Evolutionary conservation across 2,113 vertebrate genomes (phyloP), one percentile per base, ranked within the genome.

Genomic region (Apeltes quadracus): DNA sequence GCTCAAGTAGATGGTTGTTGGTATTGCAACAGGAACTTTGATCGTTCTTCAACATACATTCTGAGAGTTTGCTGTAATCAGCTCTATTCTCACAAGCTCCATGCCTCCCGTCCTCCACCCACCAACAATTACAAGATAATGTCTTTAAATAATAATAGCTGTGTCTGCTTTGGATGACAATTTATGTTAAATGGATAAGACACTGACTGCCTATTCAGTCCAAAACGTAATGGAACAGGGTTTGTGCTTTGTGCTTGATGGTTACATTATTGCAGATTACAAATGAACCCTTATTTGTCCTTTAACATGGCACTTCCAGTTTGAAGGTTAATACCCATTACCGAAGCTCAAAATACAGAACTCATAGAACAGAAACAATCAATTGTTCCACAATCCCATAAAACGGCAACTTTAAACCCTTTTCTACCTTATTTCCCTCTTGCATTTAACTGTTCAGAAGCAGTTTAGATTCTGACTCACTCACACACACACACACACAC

Each of bases 1-100:
- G 41, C 79, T 80, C 71, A 53, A 86, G 68, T 67, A 75, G 70
- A 85, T 76, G 80, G 61, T 82, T 79, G 59, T 72, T 55, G 76
- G 85, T 74, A 83, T 59, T 81, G 56, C 79, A 88, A 86, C 27
- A 22, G 78, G 68, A 81, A 83, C 75, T 72, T 83, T 69, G 62
- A 62, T 74, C 46, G 75, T 81, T 66, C 48, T 72, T 75, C 18
- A 14, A 23, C 39, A 61, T n/a, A 48, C 46, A 53, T 23, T 71
- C 16, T 12, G 12, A 69, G 36, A 64, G 48, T 56, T 64, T 46
- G 27, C 14, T 59, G 16, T 44, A 5, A 65, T 65, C 57, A 56
- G 27, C 53, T 12, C 38, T 69, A 44, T 56, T 65, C 34, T 7
- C 27, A 55, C 18, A 59, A 59, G 44, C n/a, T 62, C 43, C 46